Conservation (phyloP, 2,888 invertebrate genomes). For the Dryococelus australis region DNA sequence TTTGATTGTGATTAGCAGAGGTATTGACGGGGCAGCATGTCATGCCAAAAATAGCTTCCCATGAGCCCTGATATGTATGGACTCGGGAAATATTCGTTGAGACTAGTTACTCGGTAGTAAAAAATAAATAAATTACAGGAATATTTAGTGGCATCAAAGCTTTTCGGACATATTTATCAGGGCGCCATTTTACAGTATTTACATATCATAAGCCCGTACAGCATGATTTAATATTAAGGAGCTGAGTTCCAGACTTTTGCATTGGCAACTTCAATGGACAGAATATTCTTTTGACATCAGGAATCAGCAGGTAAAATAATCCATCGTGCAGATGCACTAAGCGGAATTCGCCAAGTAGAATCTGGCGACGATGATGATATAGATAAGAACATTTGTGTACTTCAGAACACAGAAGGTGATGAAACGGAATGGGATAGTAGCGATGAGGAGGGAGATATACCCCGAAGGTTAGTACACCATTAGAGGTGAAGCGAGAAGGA, state of each 20-base stretch:
- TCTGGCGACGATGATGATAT: background rate
- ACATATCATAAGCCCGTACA: too few species aligned
- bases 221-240: conserved; percentile 34
- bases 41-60: too few species aligned
- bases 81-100: too few species aligned
- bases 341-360: background rate
- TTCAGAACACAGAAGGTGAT: too few species aligned
- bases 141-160: conserved; percentile 40
- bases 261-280: conserved; percentile 43
- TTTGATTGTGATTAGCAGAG: too few species aligned
- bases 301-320: conserved; percentile 41
- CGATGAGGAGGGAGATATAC: background rate
- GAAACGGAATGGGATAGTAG: background rate
- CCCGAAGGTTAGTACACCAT: too few species aligned
- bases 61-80: too few species aligned
- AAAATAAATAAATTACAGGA: conserved; percentile 38
- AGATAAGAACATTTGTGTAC: too few species aligned
- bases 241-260: conserved; percentile 26
- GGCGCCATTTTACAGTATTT: too few species aligned
- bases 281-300: conserved; percentile 43
- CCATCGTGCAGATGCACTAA: conserved; percentile 34
- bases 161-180: conserved; percentile 39
- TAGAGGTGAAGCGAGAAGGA: background rate
- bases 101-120: conserved; percentile 32
- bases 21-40: too few species aligned